Base-by-base conservation (phyloP, 2,113 vertebrate genomes). In the Aspiorhynchus laticeps region DNA sequence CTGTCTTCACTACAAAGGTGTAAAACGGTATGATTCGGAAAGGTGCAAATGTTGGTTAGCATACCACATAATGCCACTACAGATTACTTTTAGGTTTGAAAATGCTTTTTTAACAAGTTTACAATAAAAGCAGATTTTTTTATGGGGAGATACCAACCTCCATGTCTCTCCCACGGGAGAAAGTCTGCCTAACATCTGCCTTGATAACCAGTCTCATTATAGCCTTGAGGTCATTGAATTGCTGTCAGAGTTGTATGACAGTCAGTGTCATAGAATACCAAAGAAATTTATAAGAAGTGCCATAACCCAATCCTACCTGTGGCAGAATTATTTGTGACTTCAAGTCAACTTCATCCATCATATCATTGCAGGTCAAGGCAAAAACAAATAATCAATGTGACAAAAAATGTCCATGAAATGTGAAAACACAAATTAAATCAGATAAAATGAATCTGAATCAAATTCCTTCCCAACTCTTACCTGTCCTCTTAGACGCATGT, bases 401-500 rank as follows among this genome's bases (percentile, higher is more conserved):
- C n/a, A 46, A 43, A 26, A 53, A 11, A 31, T 36, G 9, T 24
- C n/a, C 51, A 53, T 76, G 5, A 48, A 21, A 78, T 78, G n/a
- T 53, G 46, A 78, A 7, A 80, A 38, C 19, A 36, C 33, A n/a
- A 80, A 59, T 14, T 4, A 59, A 56, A 80, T 77, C 7, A 33
- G 17, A 36, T 71, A 8, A 19, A 21, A 36, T 19, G 2, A 71
- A 17, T 19, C 33, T 73, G 17, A 67, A 61, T 61, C 19, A 56
- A 74, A 4, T 41, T 75, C 10, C 38, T 59, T 59, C 24, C 56
- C 56, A 61, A n/a, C 24, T 83, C 93, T 93, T 90, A 96, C 95
- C 94, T 96, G 94, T 41, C 92, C 93, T 83, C 94, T 93, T 26
- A 95, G 90, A 38, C 86, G 92, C 51, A 93, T 87, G 1, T 94